Base-by-base conservation (phyloP, 2,113 vertebrate species). In the Gallinago undulata region DNA sequence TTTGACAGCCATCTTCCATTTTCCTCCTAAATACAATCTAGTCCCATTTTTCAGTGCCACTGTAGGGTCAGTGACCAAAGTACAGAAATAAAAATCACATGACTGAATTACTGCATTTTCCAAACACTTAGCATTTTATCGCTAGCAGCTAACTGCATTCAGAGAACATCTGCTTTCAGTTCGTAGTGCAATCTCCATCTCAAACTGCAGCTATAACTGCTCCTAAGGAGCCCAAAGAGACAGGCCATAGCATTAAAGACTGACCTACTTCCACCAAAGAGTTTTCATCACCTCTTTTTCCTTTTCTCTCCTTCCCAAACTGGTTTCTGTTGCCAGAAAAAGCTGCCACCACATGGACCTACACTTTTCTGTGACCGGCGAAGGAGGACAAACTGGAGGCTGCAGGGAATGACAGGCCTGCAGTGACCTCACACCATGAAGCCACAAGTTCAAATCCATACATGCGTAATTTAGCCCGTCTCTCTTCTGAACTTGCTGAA, bases 111-210 rank as follows among this genome's bases (percentile, higher is more conserved):
- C 39, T 90, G 91, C 73, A 37, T 93, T 84, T 94, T 43, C 82
- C 78, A 75, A 63, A 69, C 90, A 37, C 82, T 90, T 81, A 37
- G 93, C 63, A 30, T 81, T 95, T 96, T 92, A 97, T 62, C 73
- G 87, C 91, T 53, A 43, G 87, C 56, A 87, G 84, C 94, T 75
- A 77, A 93, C 47, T 87, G 92, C 86, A 53, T 91, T 64, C 86
- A 63, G 87, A 84, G 73, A 94, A 70, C 94, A 94, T 94, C 93
- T 94, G 95, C 87, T 94, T 66, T 30, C 92, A 63, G 74, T 53
- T 76, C 6, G 0, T 3, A 24, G 28, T 5, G 45, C 75, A 12
- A 67, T 70, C 84, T 86, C 74, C 85, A 77, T 62, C 70, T 19
- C 72, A n/a, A 86, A 15, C 88, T 35, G 62, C 25, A 62, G 78